These are phyloP conservation scores for Metridium senile DNA, from an alignment of 92 coral and sea anemone genomes.

Conservation along the genomic window DNA sequence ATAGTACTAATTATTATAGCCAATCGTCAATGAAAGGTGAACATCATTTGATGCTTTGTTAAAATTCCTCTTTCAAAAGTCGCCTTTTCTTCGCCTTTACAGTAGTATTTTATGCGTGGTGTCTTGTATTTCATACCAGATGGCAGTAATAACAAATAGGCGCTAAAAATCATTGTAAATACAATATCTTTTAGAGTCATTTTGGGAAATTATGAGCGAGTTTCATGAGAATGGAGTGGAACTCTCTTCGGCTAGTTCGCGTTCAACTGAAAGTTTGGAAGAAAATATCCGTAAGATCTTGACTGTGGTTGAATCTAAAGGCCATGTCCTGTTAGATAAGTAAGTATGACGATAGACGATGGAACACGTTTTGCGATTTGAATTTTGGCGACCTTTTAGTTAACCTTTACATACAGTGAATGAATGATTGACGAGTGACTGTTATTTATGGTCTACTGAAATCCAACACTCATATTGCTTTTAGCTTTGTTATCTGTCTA, in stretches of 20 bases:
- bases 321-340: slow-evolving; percentile 68
- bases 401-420: slow-evolving; percentile 35
- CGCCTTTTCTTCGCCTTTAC: slow-evolving; percentile 20
- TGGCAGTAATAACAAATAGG: slow-evolving; percentile 5
- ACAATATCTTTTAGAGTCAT: no score
- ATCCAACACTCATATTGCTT: slow-evolving; percentile 13
- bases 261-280: slow-evolving; percentile 81
- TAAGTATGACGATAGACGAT: slow-evolving; percentile 27
- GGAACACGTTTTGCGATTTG: background rate
- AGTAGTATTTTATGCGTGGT: slow-evolving; percentile 9
- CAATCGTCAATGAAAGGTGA: slow-evolving; percentile 9
- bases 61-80: slow-evolving; percentile 35
- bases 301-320: slow-evolving; percentile 53
- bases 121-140: slow-evolving; percentile 7
- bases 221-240: slow-evolving; percentile 15
- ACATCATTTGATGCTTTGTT: slow-evolving; percentile 49
- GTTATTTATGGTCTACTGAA: slow-evolving; percentile 31
- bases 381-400: slow-evolving; percentile 17
- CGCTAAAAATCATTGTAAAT: slow-evolving; percentile 6
- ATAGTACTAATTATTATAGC: background rate
- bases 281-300: slow-evolving; percentile 77
- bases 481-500: slow-evolving; percentile 33
- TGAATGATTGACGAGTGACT: slow-evolving; percentile 43
- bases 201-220: slow-evolving; percentile 32
- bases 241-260: slow-evolving; percentile 65